A percentile compares a stretch with the other conserved stretches of the same genome.
Evolutionary conservation across 2,113 vertebrate species (phyloP).

Genomic region (Maylandia zebra): DNA sequence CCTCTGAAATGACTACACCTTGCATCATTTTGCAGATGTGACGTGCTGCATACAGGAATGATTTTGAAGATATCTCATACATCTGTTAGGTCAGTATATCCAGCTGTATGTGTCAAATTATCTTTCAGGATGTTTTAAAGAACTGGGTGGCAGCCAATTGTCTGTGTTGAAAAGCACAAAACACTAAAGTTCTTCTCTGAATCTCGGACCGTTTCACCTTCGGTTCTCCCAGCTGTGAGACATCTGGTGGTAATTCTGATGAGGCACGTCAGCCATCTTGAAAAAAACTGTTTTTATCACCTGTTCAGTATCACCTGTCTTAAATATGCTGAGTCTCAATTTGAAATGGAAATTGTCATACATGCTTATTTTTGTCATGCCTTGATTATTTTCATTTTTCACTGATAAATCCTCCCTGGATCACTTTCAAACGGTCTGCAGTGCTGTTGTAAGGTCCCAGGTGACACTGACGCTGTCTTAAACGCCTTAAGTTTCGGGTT

Average conservation of each 20-base stretch:
- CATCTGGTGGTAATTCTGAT: neutral
- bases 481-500: neutral
- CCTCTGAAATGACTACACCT: neutral
- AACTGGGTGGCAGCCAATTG: rapidly evolving
- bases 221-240: neutral
- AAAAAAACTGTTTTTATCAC: neutral
- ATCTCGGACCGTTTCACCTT: neutral
- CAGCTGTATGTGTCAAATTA: neutral
- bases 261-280: neutral
- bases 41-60: neutral
- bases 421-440: neutral
- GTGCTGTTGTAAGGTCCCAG: neutral
- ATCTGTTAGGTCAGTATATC: rapidly evolving
- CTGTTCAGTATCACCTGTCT: neutral
- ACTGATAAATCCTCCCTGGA: neutral
- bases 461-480: rapidly evolving
- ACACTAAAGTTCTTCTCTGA: neutral
- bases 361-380: neutral
- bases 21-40: neutral
- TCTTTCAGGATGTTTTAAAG: neutral
- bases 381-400: neutral
- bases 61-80: neutral
- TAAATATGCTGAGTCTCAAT: neutral
- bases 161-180: neutral
- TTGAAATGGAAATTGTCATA: neutral